Evolutionary conservation across 2,888 invertebrate genomes (phyloP).

Genomic region (Eumerus sabulonum): DNA sequence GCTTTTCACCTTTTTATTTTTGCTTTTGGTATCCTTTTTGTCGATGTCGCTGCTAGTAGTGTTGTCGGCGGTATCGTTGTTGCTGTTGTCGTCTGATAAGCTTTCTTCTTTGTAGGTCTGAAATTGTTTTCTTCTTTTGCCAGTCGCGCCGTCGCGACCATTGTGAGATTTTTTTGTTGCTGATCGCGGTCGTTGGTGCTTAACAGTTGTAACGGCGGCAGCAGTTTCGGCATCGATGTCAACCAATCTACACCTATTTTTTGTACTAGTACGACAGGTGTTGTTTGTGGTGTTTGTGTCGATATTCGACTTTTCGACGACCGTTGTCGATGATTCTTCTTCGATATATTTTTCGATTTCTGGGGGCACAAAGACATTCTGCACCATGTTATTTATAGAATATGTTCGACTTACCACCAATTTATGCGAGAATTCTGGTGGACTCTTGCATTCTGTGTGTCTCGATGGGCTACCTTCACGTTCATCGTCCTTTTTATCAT

Average conservation of each 20-base stretch:
- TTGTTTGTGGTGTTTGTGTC: not conserved
- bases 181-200: not conserved
- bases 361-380: constrained; percentile 71
- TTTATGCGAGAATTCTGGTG: constrained; percentile 25
- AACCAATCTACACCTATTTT: not conserved
- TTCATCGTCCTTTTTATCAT: too few species aligned
- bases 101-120: constrained; percentile 2
- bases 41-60: constrained; percentile 13
- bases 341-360: constrained; percentile 70
- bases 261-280: not conserved
- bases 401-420: constrained; percentile 67
- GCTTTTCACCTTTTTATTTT: constrained; percentile 19
- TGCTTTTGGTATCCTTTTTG: constrained; percentile 1
- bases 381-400: constrained; percentile 67
- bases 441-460: constrained; percentile 44
- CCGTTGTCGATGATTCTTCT: constrained; percentile 34
- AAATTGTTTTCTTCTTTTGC: constrained; percentile 17
- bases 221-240: too few species aligned
- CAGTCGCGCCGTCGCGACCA: constrained; percentile 4
- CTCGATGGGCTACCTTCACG: not conserved
- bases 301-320: constrained; percentile 1
- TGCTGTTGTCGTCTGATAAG: not conserved
- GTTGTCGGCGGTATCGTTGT: constrained; percentile 13
- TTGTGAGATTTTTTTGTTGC: not conserved
- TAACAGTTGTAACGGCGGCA: not conserved